These are phyloP conservation scores for Cheilosia impressa DNA, from an alignment of 2,888 invertebrate genomes.

Conservation along the genomic window DNA sequence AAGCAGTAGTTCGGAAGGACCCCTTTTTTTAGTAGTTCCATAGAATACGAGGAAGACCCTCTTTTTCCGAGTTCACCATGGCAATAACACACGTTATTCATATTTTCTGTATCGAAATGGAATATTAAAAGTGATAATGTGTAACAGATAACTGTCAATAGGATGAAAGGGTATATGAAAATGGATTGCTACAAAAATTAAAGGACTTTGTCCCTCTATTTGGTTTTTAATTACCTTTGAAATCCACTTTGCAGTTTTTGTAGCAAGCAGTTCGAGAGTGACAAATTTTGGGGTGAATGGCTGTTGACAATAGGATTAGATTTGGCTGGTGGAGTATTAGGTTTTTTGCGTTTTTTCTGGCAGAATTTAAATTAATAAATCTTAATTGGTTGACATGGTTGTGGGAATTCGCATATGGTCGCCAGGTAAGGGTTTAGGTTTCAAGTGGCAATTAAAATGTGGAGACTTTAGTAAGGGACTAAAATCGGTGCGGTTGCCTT, in stretches of 20 bases:
- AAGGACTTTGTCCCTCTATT: neutral
- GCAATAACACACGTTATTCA: neutral
- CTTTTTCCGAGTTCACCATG: neutral
- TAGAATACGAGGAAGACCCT: neutral
- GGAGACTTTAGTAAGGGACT: too few species aligned
- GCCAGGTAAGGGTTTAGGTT: too few species aligned
- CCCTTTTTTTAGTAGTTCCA: too few species aligned
- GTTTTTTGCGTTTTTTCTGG: neutral
- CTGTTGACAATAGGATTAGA: neutral
- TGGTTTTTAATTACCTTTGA: constrained; percentile 1
- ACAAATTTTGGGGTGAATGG: neutral
- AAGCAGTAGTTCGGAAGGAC: neutral
- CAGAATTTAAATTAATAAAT: too few species aligned
- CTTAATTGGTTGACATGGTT: too few species aligned
- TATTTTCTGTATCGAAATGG: neutral
- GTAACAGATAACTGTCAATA: neutral
- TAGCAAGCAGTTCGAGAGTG: neutral
- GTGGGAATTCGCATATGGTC: too few species aligned
- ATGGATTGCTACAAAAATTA: neutral
- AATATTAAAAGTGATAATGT: neutral
- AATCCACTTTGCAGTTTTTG: neutral
- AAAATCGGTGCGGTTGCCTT: too few species aligned
- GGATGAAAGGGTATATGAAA: neutral
- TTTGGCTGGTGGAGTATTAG: too few species aligned
- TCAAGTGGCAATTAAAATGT: too few species aligned